These are phyloP conservation scores for Petrophora chlorosata DNA, from an alignment of 2,888 invertebrate species.

Conservation along the genomic window DNA sequence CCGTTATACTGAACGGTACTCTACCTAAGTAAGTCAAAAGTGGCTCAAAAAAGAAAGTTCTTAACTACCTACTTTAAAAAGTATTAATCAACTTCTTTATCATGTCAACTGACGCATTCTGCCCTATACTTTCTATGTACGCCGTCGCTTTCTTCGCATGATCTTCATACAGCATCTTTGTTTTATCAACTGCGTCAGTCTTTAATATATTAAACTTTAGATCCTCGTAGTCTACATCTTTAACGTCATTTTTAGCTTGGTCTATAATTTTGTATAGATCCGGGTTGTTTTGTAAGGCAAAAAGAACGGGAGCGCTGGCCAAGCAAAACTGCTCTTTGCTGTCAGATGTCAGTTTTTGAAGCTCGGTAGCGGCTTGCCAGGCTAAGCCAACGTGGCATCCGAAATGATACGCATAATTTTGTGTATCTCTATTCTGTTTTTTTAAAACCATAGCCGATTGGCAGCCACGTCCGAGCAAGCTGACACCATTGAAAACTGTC, in stretches of 20 bases:
- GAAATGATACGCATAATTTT: conserved; percentile 90
- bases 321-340: conserved; percentile 88
- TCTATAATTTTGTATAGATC: conserved; percentile 85
- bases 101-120: conserved; percentile 75
- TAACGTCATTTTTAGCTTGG: conserved; percentile 86
- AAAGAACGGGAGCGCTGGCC: conserved; percentile 92
- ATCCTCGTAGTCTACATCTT: conserved; percentile 87
- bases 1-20: too few relatives aligned
- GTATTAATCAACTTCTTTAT: conserved; percentile 75
- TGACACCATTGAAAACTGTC: conserved; percentile 88
- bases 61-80: conserved; percentile 50
- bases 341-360: conserved; percentile 79
- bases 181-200: conserved; percentile 73
- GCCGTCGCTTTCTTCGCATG: conserved; percentile 70
- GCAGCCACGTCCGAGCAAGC: conserved; percentile 88
- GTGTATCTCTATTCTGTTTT: conserved; percentile 86
- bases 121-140: conserved; percentile 66
- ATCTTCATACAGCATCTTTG: conserved; percentile 68
- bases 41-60: background rate
- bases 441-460: conserved; percentile 90
- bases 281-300: conserved; percentile 91
- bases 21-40: too few relatives aligned
- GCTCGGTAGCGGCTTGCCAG: conserved; percentile 87
- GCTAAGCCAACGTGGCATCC: conserved; percentile 92
- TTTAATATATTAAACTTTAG: conserved; percentile 77